Evolutionary conservation across 2,888 invertebrate species (phyloP).

Genomic region (Rhagium mordax): DNA sequence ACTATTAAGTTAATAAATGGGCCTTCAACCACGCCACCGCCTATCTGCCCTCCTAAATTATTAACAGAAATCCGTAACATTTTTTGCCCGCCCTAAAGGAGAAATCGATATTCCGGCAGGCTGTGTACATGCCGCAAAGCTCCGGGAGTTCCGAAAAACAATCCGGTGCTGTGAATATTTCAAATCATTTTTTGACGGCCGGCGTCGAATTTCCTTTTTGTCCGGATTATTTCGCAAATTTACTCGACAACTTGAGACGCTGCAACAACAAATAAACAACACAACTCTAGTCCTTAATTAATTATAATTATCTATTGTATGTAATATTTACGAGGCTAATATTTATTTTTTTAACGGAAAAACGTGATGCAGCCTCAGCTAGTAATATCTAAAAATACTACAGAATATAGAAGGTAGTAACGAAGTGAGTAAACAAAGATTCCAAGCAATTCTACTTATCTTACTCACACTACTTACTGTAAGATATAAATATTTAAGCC

Average conservation of each 20-base stretch:
- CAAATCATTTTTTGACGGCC: not conserved
- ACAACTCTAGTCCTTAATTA: too few species aligned
- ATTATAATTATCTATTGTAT: too few species aligned
- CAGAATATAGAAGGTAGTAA: not conserved
- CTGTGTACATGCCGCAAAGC: not conserved
- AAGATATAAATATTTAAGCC: too few species aligned
- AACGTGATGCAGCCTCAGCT: not conserved
- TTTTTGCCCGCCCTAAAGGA: not conserved
- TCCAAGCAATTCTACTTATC: too few species aligned
- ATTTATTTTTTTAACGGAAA: not conserved
- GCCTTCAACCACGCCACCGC: not conserved
- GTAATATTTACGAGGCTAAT: not conserved
- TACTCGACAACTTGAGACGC: too few species aligned
- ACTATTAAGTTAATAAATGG: not conserved
- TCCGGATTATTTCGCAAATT: too few species aligned
- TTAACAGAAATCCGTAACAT: not conserved
- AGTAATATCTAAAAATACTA: not conserved
- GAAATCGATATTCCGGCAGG: not conserved
- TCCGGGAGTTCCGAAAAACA: not conserved
- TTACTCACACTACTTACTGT: too few species aligned
- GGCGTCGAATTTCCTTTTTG: too few species aligned
- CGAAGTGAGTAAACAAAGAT: too few species aligned
- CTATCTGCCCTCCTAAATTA: not conserved
- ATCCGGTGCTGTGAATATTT: not conserved
- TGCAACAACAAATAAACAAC: too few species aligned